Conservation (phyloP, 1,140 invertebrate genomes). For the Drosophila bocki region DNA sequence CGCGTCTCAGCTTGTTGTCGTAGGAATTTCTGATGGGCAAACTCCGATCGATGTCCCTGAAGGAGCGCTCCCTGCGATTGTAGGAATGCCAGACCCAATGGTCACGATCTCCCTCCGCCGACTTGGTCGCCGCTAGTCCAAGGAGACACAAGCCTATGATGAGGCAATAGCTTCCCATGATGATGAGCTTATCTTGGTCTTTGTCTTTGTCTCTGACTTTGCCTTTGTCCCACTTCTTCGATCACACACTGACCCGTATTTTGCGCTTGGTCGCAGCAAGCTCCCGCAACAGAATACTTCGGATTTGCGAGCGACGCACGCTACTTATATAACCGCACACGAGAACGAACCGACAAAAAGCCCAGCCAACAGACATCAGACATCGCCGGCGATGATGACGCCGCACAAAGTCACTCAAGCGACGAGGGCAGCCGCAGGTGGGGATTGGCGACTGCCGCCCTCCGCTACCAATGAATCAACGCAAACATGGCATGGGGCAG, state of each 20-base stretch:
- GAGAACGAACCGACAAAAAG: constrained; percentile 29
- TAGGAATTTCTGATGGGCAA: constrained; percentile 47
- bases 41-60: constrained; percentile 53
- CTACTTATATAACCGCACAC: constrained; percentile 78
- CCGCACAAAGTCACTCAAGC: constrained; percentile 64
- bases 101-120: constrained; percentile 42
- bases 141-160: constrained; percentile 51
- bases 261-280: constrained; percentile 59
- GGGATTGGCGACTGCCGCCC: constrained; percentile 40
- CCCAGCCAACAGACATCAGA: constrained; percentile 3
- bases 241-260: constrained; percentile 75
- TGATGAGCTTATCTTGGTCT: constrained; percentile 18
- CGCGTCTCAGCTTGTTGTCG: constrained; percentile 59
- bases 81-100: constrained; percentile 64
- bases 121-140: constrained; percentile 23
- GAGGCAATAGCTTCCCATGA: constrained; percentile 70
- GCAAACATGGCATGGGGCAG: constrained; percentile 43
- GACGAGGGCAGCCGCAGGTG: constrained; percentile 63
- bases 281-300: constrained; percentile 69
- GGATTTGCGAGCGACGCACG: constrained; percentile 62
- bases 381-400: constrained; percentile 38
- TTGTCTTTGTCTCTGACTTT: constrained; percentile 1
- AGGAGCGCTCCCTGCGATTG: constrained; percentile 60
- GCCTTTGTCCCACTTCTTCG: constrained; percentile 28
- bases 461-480: constrained; percentile 64